Evolutionary conservation across 1,140 invertebrate species (phyloP), one percentile per base, ranked within the genome.

Genomic region (Acyrthosiphon pisum): DNA sequence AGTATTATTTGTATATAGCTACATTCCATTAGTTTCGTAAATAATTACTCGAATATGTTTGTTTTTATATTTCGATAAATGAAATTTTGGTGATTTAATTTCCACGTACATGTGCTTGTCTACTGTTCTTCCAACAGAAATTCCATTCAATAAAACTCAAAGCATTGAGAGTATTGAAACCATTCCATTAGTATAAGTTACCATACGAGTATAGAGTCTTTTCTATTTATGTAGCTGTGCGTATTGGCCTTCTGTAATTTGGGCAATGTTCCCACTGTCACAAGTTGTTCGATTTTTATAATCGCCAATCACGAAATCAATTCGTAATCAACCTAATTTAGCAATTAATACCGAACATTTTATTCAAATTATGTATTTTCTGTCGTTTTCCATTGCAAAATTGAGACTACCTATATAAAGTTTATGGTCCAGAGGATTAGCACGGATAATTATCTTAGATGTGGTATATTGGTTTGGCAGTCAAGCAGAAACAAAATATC

Each of bases 241-340:
- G 22, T n/a, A n/a, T 93, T 84, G 81, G 81, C 91, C 91, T 93
- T 93, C 91, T 86, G 26, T 37, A 37, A 30, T 93, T 93, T 93
- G 68, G 91, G 91, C 91, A 84, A 93, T 56, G 81, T 93, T 93
- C 91, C 91, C 91, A 93, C 91, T 93, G 81, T 93, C 48, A 93
- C 91, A 50, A 84, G 37, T 37, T 50, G 35, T 41, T 93, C 48
- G n/a, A 56, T 46, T 35, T n/a, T 37, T 46, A 81, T 20, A 35
- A 48, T 22, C 48, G 22, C n/a, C 30, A 23, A 48, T n/a, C 48
- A 20, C 18, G 91, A 89, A 35, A 56, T 89, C 50, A 37, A 89
- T 56, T 23, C 26, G 48, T 26, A 89, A 89, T 37, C 26, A 88
- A 90, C 37, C 53, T 22, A 60, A 60, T 90, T 90, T 30, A n/a